Evolutionary conservation across 2,888 invertebrate genomes (phyloP).

Genomic region (Stenurella melanura): DNA sequence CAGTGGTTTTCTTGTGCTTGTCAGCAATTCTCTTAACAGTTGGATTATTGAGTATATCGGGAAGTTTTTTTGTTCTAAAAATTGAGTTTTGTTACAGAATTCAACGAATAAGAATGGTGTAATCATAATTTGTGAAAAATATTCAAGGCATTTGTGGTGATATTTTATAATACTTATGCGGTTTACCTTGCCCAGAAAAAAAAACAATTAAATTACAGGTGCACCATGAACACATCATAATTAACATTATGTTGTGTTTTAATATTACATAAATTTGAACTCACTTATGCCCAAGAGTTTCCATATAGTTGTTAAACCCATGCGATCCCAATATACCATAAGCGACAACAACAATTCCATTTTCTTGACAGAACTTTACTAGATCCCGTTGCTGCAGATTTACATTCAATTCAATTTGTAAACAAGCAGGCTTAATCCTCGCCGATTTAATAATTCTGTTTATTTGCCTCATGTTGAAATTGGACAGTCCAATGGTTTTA

Average conservation of each 20-base stretch:
- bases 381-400: slow-evolving; percentile 74
- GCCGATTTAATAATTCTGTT: slow-evolving; percentile 74
- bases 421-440: slow-evolving; percentile 77
- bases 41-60: slow-evolving; percentile 79
- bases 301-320: slow-evolving; percentile 69
- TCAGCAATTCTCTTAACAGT: slow-evolving; percentile 75
- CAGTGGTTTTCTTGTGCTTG: slow-evolving; percentile 80
- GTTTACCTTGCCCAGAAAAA: too few species aligned
- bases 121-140: too few species aligned
- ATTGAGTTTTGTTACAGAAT: not conserved
- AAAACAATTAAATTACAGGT: too few species aligned
- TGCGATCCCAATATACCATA: slow-evolving; percentile 75
- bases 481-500: slow-evolving; percentile 88
- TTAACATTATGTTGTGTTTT: not conserved
- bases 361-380: slow-evolving; percentile 45
- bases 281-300: slow-evolving; percentile 34
- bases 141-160: too few species aligned
- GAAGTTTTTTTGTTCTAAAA: slow-evolving; percentile 75
- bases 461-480: slow-evolving; percentile 85
- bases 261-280: not conserved
- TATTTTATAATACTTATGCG: too few species aligned
- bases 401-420: slow-evolving; percentile 79
- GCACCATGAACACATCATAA: not conserved
- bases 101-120: too few species aligned
- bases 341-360: slow-evolving; percentile 37